Evolutionary conservation across 2,888 invertebrate genomes (phyloP).

Genomic region (Ctena decussata): DNA sequence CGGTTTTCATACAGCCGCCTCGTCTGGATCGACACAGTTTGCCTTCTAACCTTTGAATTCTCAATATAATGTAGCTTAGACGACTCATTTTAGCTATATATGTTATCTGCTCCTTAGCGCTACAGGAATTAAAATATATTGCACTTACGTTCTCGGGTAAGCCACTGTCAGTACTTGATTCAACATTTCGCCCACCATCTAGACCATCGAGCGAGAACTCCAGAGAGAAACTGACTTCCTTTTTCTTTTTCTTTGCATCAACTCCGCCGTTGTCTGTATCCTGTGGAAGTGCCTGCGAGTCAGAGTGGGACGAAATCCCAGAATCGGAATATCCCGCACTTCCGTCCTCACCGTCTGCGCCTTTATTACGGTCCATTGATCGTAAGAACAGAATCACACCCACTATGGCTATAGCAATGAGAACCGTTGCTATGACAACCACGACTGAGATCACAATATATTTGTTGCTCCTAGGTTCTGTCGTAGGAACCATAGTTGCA

Average conservation of each 20-base stretch:
- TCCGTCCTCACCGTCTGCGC: slow-evolving; percentile 48
- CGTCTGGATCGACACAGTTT: no score
- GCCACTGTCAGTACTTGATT: slow-evolving; percentile 46
- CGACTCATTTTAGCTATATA: no score
- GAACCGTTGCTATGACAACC: slow-evolving; percentile 71
- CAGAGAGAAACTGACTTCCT: slow-evolving; percentile 70
- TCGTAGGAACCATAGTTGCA: slow-evolving; percentile 14
- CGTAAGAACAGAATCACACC: slow-evolving; percentile 66
- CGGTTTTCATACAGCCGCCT: no score
- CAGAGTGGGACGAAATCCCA: slow-evolving; percentile 55
- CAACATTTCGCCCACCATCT: slow-evolving; percentile 55
- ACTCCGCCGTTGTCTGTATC: slow-evolving; percentile 29
- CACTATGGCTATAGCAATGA: slow-evolving; percentile 68
- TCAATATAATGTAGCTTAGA: no score
- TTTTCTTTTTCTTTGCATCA: slow-evolving; percentile 57
- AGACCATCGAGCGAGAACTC: slow-evolving; percentile 54
- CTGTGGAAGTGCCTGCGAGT: slow-evolving; percentile 35
- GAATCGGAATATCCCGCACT: slow-evolving; percentile 64
- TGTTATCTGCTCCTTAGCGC: no score
- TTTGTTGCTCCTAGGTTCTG: slow-evolving; percentile 48
- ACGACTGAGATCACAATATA: slow-evolving; percentile 72
- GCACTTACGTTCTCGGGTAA: neutral
- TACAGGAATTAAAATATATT: no score
- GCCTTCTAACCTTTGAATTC: no score
- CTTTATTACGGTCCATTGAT: slow-evolving; percentile 62